Base-by-base conservation (phyloP, 2,113 vertebrate species). In the Crotalus helleri region DNA sequence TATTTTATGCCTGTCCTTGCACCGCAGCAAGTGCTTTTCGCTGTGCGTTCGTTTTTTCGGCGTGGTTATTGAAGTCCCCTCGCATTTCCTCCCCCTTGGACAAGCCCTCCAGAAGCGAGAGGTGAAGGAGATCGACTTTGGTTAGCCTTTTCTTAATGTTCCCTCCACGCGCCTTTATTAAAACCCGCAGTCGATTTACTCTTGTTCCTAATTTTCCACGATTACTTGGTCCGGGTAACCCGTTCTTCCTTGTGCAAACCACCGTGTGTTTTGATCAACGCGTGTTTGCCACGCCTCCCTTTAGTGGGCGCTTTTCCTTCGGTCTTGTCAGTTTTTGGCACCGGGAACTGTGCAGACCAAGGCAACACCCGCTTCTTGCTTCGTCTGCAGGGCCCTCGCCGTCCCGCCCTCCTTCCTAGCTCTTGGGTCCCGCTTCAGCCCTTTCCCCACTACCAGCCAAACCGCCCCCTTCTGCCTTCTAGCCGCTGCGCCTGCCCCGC, bases 221-320 rank as follows among this genome's bases (percentile, higher is more conserved):
- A 9, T 44, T 19, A 9, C 74, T 81, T 81, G 7, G 33, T 23
- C 74, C 74, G 17, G 33, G 33, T 21, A 9, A 17, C 74, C 33
- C 8, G 74, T 8, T 81, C 33, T 21, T 51, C 57, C n/a, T 29
- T 21, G 17, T 12, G 49, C 33, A 46, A 46, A 59, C 58, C 3
- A 21, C 33, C 49, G 33, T 33, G 21, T 92, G 61, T 49, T 49
- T 57, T 10, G 87, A 44, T 89, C 92, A 39, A 51, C 54, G 92
- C 92, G 88, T 85, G 64, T 33, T 85, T 49, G 92, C 92, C 92
- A 92, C 88, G 88, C 54, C 88, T 92, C 92, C 92, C 11, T 89
- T 33, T 33, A 2, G n/a, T 11, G 87, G 55, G 74, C 2, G 69
- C 53, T 39, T 24, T 57, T 44, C 53, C 51, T 24, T 26, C 21